A percentile compares a stretch with the other conserved stretches of the same genome.
These are phyloP conservation scores for Thamnophis elegans DNA, from an alignment of 2,797 vertebrate species.

Conservation along the genomic window DNA sequence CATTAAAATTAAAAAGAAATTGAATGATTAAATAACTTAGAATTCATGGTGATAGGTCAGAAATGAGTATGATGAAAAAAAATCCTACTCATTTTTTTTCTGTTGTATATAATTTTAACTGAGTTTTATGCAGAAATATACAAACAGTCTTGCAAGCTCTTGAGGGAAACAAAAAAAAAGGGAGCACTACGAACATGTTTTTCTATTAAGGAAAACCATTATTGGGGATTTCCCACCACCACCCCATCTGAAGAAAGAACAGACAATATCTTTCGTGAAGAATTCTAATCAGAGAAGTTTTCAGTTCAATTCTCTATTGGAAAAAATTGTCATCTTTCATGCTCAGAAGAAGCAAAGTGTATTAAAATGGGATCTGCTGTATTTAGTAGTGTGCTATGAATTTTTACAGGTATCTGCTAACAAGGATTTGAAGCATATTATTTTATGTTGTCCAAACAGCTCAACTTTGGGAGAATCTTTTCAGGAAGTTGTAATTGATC, in stretches of 20 bases:
- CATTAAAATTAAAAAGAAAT: constrained; percentile 62
- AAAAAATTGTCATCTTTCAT: constrained; percentile 69
- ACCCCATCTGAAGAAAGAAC: constrained; percentile 59
- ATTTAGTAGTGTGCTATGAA: constrained; percentile 80
- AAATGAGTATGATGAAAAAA: constrained; percentile 61
- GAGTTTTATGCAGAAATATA: constrained; percentile 33
- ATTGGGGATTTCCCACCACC: constrained; percentile 38
- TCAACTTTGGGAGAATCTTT: constrained; percentile 57
- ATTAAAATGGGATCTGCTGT: constrained; percentile 79
- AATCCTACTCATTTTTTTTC: constrained; percentile 67
- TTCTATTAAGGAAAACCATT: constrained; percentile 46
- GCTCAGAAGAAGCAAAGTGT: constrained; percentile 78
- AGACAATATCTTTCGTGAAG: constrained; percentile 70
- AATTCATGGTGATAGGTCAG: constrained; percentile 66
- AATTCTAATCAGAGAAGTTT: constrained; percentile 78
- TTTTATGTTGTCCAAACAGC: constrained; percentile 71
- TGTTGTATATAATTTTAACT: constrained; percentile 42
- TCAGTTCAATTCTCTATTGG: constrained; percentile 69
- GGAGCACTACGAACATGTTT: constrained; percentile 54
- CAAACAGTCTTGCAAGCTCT: not conserved
- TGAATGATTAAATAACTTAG: constrained; percentile 62
- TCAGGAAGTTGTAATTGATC: constrained; percentile 46
- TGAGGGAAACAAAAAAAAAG: constrained; percentile 60
- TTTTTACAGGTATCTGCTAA: constrained; percentile 77
- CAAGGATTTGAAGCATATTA: constrained; percentile 70